Evolutionary conservation across 2,113 vertebrate species (phyloP).

Genomic region (Eretmochelys imbricata): DNA sequence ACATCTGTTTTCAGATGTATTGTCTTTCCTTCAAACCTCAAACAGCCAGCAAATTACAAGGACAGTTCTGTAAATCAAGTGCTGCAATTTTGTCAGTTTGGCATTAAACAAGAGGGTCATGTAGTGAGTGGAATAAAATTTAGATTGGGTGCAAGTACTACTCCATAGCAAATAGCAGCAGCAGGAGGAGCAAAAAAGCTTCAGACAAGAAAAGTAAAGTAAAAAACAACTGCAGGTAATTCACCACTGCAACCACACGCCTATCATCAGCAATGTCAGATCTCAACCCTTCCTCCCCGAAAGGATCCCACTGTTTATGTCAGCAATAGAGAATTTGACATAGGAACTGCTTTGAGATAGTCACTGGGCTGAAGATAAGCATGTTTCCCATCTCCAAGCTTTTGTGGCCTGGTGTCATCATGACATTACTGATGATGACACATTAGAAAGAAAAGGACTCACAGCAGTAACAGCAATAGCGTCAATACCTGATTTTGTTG

Average conservation of each 20-base stretch:
- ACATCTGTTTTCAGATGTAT: not conserved
- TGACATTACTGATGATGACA: not conserved
- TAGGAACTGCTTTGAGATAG: not conserved
- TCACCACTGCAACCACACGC: not conserved
- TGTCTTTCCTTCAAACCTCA: not conserved
- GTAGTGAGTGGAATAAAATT: not conserved
- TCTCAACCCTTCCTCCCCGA: not conserved
- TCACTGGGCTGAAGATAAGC: not conserved
- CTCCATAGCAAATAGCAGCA: not conserved
- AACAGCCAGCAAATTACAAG: not conserved
- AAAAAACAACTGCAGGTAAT: not conserved
- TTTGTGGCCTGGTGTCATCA: not conserved
- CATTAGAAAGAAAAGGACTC: not conserved
- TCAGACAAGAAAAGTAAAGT: not conserved
- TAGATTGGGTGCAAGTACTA: not conserved
- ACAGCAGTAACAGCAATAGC: not conserved
- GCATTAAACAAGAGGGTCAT: not conserved
- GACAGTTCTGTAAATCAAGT: not conserved
- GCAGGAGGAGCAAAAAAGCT: not conserved
- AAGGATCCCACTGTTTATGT: not conserved
- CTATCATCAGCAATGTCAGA: not conserved
- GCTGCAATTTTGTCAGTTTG: not conserved
- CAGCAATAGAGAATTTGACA: not conserved
- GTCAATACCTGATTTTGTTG: not conserved
- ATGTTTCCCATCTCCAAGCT: not conserved